Base-by-base conservation (phyloP, 2,797 vertebrate genomes). In the Lemur catta region DNA sequence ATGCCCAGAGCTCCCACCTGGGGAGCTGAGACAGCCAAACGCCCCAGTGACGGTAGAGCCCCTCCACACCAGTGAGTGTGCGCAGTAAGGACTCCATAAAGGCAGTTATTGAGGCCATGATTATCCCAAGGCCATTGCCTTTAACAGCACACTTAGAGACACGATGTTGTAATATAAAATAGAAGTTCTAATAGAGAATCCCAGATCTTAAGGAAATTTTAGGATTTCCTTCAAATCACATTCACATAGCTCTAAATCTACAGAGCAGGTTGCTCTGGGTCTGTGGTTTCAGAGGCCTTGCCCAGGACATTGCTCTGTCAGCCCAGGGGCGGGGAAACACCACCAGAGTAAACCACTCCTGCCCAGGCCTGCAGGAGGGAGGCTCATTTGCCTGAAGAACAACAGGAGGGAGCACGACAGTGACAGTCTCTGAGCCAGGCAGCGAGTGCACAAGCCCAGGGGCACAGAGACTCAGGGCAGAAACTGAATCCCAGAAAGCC, bases 1-100 rank as follows among this genome's bases (percentile, higher is more conserved):
- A 13, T 0, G 2, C 43, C 26, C 65, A 74, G 89, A 30, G 48
- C 65, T 18, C 74, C 81, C 1, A 2, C 22, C 0, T 30, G 13
- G 67, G 12, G 17, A 43, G 63, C 18, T 15, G 15, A 15, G 33
- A 63, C 13, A 38, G 5, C 41, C 2, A 14, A 50, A 4, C 18
- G 4, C 30, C 41, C 38, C 4, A 1, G 3, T 6, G 11, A 22
- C 2, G 2, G 61, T 24, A 67, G 57, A 17, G 57, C 50, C 50
- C 7, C 4, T 30, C 6, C 59, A 17, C 59, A 57, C 57, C 10
- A 1, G 67, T 0, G 15, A 1, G 7, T 7, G 2, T 10, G 43
- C 20, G 7, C 4, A 6, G 1, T 2, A 41, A 82, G 76, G 71
- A 28, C 46, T 61, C 35, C 33, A 6, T 15, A 20, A 52, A 69